phyloP scores from a whole-genome alignment of 2,113 vertebrate genomes.

The Neolamprologus sp. region DNA sequence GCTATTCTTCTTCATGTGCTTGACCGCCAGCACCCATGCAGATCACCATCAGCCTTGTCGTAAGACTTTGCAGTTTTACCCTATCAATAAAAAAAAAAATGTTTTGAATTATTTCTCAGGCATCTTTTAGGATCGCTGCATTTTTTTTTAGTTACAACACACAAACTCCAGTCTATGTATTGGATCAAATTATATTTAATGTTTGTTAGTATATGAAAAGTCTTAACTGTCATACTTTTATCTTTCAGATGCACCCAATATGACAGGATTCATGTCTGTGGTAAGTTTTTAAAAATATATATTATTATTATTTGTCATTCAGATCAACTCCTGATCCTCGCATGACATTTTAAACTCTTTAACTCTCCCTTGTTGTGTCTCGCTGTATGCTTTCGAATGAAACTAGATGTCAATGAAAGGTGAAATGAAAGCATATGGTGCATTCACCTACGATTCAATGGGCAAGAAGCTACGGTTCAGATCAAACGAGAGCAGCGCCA shows the following conservation, averaged over 20 bases:
- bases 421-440: constrained; percentile 29
- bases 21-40: constrained; percentile 34
- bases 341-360: background rate
- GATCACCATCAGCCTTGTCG: constrained; percentile 58
- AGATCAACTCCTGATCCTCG: background rate
- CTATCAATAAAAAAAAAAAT: background rate
- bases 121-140: background rate
- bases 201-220: background rate
- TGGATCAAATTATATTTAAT: background rate
- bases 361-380: background rate
- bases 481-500: constrained; percentile 38
- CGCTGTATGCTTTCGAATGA: background rate
- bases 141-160: background rate
- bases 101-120: background rate
- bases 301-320: background rate
- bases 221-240: background rate
- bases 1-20: constrained; percentile 41
- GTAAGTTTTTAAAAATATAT: constrained; percentile 24
- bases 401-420: constrained; percentile 40
- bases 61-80: constrained; percentile 21
- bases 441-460: constrained; percentile 62
- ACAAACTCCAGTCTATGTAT: background rate
- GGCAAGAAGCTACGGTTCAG: constrained; percentile 65
- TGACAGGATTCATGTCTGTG: constrained; percentile 55
- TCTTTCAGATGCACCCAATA: constrained; percentile 61